phyloP scores from a whole-genome alignment of 2,797 vertebrate genomes.

The Argentina silus region DNA sequence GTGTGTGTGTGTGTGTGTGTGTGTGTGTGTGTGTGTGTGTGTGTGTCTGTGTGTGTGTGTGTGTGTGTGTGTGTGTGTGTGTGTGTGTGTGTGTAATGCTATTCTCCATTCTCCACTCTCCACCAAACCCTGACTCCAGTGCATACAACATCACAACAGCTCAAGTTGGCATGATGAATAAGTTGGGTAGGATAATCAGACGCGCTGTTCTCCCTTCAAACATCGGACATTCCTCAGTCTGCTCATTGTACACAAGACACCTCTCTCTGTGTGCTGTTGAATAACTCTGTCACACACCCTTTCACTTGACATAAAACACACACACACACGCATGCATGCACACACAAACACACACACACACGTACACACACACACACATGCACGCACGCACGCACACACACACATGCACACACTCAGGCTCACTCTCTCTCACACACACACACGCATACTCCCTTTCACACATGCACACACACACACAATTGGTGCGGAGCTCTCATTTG shows the following conservation, averaged over 20 bases:
- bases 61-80: not conserved
- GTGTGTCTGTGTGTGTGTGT: slow-evolving; percentile 36
- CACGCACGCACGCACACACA: slow-evolving; percentile 34
- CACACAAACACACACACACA: slow-evolving; percentile 33
- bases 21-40: not conserved
- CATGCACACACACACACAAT: slow-evolving; percentile 32
- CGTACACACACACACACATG: slow-evolving; percentile 24
- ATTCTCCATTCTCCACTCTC: not conserved
- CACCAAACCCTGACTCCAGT: not conserved
- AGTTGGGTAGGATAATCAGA: slow-evolving; percentile 39
- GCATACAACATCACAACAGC: slow-evolving; percentile 20
- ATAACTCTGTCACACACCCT: slow-evolving; percentile 49
- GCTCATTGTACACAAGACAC: slow-evolving; percentile 51
- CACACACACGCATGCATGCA: slow-evolving; percentile 32
- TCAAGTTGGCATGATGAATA: slow-evolving; percentile 29
- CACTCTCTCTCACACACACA: no score
- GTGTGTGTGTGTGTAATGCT: not conserved
- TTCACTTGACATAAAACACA: slow-evolving; percentile 58
- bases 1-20: not conserved
- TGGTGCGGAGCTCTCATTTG: slow-evolving; percentile 72
- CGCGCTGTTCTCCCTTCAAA: slow-evolving; percentile 32
- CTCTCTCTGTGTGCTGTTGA: slow-evolving; percentile 46
- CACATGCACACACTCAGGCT: slow-evolving; percentile 24
- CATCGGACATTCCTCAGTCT: slow-evolving; percentile 36
- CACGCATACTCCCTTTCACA: slow-evolving; percentile 11